Evolutionary conservation across 2,888 invertebrate species (phyloP), one percentile per base, ranked within the genome.

Genomic region (Periphyllus acericola): DNA sequence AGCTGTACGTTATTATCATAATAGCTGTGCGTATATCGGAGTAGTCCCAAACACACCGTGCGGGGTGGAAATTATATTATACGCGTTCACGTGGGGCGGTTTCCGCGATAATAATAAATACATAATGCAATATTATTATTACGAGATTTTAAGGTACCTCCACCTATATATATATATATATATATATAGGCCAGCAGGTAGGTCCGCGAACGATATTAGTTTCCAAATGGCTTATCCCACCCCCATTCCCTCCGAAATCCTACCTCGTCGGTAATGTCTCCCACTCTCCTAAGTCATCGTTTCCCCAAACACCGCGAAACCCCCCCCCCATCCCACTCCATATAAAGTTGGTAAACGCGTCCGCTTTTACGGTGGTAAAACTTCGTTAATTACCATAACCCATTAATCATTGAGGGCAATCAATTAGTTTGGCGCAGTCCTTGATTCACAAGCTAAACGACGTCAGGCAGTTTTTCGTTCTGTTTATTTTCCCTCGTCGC

Each of bases 371-470:
- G 79, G 55, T 60, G 80, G 86, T 80, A 72, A 85, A 86, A 86
- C 80, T 86, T 86, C 79, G 86, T 80, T 79, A 86, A 86, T 86
- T 86, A 86, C 86, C 86, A 80, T 86, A 86, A 86, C 80, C 79
- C 79, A 86, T 86, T 86, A 86, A 86, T 86, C 86, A 86, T 72
- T 32, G 36, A 17, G 52, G 55, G 79, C 78, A 79, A 85, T 85
- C 85, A 85, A 85, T 78, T 85, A 85, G 85, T 84, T 60, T 66
- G 83, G 52, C 36, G 84, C 72, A 34, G 74, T 46, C 52, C 68
- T 85, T 52, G 85, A 85, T 85, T 85, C 85, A 34, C 78, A n/a
- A 85, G 78, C 71, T 71, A 78, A 78, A 78, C 52, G 78, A 78
- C 85, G 85, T 85, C 85, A 52, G 46, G 60, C 25, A 21, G 76